Evolutionary conservation across 2,113 vertebrate genomes (phyloP), one percentile per base, ranked within the genome.

Genomic region (Stegastes partitus): DNA sequence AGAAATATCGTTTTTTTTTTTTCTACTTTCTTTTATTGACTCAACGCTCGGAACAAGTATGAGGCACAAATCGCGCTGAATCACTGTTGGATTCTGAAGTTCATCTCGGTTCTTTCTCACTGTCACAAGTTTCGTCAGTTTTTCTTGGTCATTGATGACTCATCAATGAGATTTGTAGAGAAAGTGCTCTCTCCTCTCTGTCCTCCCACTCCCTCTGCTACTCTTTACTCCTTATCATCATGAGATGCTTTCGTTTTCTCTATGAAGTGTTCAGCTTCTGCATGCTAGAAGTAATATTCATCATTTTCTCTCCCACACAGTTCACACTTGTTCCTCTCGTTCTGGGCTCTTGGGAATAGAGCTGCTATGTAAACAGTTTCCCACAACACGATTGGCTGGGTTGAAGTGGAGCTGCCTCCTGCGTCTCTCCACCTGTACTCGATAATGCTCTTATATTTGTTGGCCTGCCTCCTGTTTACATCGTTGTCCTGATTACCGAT

Each of bases 181-280:
- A 18, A 12, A 39, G 23, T 42, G 37, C 0, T 69, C 14, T 39
- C 18, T 56, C 23, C 0, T 26, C 15, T 22, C 21, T 45, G 31
- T 69, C 68, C 50, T 55, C 51, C 59, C 51, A 62, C 67, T 55
- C 75, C 54, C 14, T 68, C n/a, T 23, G 56, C n/a, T 9, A 14
- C 5, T 39, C 37, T 54, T 53, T 69, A 5, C 26, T 39, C 11
- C 47, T 63, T 49, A 47, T 49, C 2, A 64, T 31, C 9, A 11
- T 22, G 34, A 54, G 34, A 54, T 18, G 21, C 19, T 28, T 44
- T 51, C 4, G 15, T 54, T 44, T 21, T 63, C 51, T 57, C 5
- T 51, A 15, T 50, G 22, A 77, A 61, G 28, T n/a, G 2, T 34
- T 44, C 23, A 18, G 8, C 37, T 57, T 34, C 4, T 68, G 5